Evolutionary conservation across 1,140 invertebrate genomes (phyloP), one percentile per base, ranked within the genome.

Genomic region (Lasaia peninsularis): DNA sequence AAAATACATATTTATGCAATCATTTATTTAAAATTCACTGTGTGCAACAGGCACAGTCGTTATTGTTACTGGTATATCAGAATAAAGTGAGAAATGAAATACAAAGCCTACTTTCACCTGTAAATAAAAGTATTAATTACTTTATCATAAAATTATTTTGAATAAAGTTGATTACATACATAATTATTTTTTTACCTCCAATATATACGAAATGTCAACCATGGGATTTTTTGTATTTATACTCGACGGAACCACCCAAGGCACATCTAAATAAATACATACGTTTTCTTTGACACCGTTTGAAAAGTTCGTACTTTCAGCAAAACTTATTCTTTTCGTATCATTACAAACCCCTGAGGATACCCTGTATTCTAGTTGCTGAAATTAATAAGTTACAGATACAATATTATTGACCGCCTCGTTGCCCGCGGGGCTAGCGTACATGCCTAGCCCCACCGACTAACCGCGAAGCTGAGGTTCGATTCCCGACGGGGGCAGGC

Each of bases 301-400:
- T 3, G 50, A 35, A 51, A 86, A 67, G 33, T 79, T 67, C 7
- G 54, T 73, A 35, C 70, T 54, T 60, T 66, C 53, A 20, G 64
- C 53, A 64, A 73, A 73, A 62, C 65, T 70, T 21, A 82, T 65
- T 56, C 61, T 69, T 55, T 76, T 80, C 33, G 80, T 73, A 24
- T 71, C 65, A 3, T 68, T 66, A 16, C 71, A 68, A 50, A 72
- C 77, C 5, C 82, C 84, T 10, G 73, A 69, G 16, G 56, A 21
- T 2, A 86, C 65, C 20, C 21, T 73, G 33, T 86, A 86, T 16
- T 72, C 56, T 14, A 80, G 34, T 75, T 86, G 80, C 84, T 87
- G 64, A 62, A 80, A 84, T 44, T 12, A 33, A 24, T 55, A 31
- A 56, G 37, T 52, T 53, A 50, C 48, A 49, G 18, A 54, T 8